phyloP scores from a whole-genome alignment of 2,797 vertebrate genomes.

The Allobates femoralis region DNA sequence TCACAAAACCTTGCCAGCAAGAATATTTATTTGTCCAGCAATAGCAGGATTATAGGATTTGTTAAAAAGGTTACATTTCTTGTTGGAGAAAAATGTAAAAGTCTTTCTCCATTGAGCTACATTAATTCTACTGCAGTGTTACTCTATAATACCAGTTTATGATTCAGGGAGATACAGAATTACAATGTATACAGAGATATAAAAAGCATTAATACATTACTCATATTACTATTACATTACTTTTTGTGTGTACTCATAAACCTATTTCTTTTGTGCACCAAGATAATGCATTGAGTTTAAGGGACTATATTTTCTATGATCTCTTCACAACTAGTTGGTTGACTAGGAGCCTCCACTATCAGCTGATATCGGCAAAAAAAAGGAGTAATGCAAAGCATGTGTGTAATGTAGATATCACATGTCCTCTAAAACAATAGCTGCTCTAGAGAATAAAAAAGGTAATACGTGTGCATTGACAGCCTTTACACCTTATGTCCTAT shows the following conservation, averaged over 20 bases:
- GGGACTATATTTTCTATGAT: too few relatives aligned
- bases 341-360: too few relatives aligned
- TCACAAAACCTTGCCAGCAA: conserved; percentile 31
- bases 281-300: too few relatives aligned
- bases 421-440: too few relatives aligned
- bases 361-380: too few relatives aligned
- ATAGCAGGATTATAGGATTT: conserved; percentile 57
- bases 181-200: background rate
- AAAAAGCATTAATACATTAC: background rate
- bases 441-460: too few relatives aligned
- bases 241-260: background rate
- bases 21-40: conserved; percentile 47
- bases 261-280: background rate
- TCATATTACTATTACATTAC: background rate
- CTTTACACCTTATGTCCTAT: too few relatives aligned
- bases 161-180: background rate
- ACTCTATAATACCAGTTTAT: background rate
- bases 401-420: too few relatives aligned
- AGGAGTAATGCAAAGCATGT: too few relatives aligned
- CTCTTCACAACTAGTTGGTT: too few relatives aligned
- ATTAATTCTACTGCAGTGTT: background rate
- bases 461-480: too few relatives aligned
- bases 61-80: conserved; percentile 27
- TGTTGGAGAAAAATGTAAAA: conserved; percentile 14
- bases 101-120: background rate